Base-by-base conservation (phyloP, 2,113 vertebrate species). In the Phalacrocorax pelagicus region DNA sequence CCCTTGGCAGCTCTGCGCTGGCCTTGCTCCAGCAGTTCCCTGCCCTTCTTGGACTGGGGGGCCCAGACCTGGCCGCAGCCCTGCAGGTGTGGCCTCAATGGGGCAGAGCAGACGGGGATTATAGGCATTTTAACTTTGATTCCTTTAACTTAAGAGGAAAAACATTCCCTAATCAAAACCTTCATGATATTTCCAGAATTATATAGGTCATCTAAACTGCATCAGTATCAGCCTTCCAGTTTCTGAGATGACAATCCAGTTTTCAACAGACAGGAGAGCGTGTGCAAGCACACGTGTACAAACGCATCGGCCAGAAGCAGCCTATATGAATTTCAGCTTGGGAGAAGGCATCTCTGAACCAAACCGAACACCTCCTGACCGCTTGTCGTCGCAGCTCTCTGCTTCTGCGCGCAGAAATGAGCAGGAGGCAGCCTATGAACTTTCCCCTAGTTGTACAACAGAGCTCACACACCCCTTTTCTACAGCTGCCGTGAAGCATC, bases 261-360 rank as follows among this genome's bases (percentile, higher is more conserved):
- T 80, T 73, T 47, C 9, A 34, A n/a, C 0, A 36, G 58, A 46
- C 7, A 82, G 38, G 19, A 82, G 24, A 55, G 24, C 11, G 3
- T 0, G 3, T 16, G 34, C 20, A 26, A 86, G 30, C 11, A 2
- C 11, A 1, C 2, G 44, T 3, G 49, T 15, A 36, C 13, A 26
- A 69, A 34, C 0, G 29, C 42, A 17, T 0, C 0, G 42, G 34
- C 40, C 61, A 63, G 70, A 38, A 21, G 44, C 1, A 47, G 18
- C 4, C 1, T 0, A 1, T 4, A 40, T 2, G 27, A 58, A 78
- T 8, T 38, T 27, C 59, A 62, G 47, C 44, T 11, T 0, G 2
- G 54, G 22, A 66, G 26, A 63, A 81, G 54, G 17, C 13, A 8
- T 1, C 49, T n/a, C 71, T 54, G 77, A 70, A 38, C 9, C 30